Base-by-base conservation (phyloP, 2,888 invertebrate species). In the Dicycla oo region DNA sequence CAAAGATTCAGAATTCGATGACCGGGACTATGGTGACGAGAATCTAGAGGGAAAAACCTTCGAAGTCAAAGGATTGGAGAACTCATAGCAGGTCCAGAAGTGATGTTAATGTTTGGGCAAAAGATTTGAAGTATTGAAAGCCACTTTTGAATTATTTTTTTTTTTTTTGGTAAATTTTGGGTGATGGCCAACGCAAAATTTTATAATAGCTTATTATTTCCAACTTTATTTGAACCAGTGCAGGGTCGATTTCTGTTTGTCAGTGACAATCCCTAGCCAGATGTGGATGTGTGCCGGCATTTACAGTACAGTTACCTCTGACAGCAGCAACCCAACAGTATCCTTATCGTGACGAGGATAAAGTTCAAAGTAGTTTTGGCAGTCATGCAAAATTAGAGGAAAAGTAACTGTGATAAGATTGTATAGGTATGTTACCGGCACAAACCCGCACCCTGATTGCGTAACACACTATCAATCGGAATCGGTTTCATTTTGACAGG, bases 1-100 rank as follows among this genome's bases (percentile, higher is more conserved):
- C 11, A 87, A 91, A 13, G 94, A 94, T 66, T 92, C 94, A 23
- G 97, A 97, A 85, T 96, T 96, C 81, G 96, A 96, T 80, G 96
- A 97, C 66, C 96, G 96, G 88, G 93, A 93, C 20, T 95, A 95
- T 64, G 95, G 95, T 0, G 91, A 93, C 54, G 85, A 86, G 0
- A 86, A 84, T 0, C 83, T 90, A n/a, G 91, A 91, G 3, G 95
- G 95, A 0, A 91, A 89, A 60, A 91, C 91, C 2, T 97, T 97
- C 86, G 96, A 97, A 85, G 93, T 97, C 38, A 95, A 96, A 65
- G 96, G 92, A 0, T 88, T 91, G 53, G 95, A 95, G 58, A 88
- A 83, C 87, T 95, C 94, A 94, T 95, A 90, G 86, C 88, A 85
- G 84, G 66, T 70, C 72, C 49, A 64, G 30, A 69, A 64, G 23